Conservation (phyloP, 2,888 invertebrate species). For the Meiosimyza platycephala region DNA sequence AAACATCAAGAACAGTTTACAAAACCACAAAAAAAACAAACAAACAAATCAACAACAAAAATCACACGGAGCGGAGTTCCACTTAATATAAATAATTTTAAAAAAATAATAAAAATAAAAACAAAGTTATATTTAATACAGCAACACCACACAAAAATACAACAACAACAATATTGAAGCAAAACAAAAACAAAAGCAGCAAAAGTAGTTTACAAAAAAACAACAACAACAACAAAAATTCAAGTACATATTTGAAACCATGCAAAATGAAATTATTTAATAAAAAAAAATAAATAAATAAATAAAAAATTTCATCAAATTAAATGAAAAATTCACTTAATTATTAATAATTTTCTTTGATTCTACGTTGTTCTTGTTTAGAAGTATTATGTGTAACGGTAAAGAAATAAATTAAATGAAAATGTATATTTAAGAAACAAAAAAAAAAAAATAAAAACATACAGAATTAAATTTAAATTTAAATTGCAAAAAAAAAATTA, state of each 20-base stretch:
- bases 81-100: slow-evolving; percentile 17
- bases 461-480: slow-evolving; percentile 29
- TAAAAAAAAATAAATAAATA: slow-evolving; percentile 14
- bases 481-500: slow-evolving; percentile 37
- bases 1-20: no score
- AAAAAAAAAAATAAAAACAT: neutral
- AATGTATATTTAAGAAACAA: slow-evolving; percentile 38
- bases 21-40: no score
- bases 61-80: slow-evolving; percentile 31
- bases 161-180: slow-evolving; percentile 37
- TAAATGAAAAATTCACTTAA: slow-evolving; percentile 42
- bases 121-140: neutral
- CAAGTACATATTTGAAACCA: slow-evolving; percentile 6
- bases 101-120: neutral
- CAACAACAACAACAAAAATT: slow-evolving; percentile 16
- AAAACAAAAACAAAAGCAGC: neutral
- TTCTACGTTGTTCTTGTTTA: slow-evolving; percentile 62
- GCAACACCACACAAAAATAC: slow-evolving; percentile 39
- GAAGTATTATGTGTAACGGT: slow-evolving; percentile 41
- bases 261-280: slow-evolving; percentile 17
- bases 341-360: slow-evolving; percentile 51
- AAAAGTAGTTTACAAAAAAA: neutral
- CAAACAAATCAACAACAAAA: no score
- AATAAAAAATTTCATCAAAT: slow-evolving; percentile 4
- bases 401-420: slow-evolving; percentile 38